Evolutionary conservation across 2,888 invertebrate species (phyloP).

Genomic region (Calameuta idolon): DNA sequence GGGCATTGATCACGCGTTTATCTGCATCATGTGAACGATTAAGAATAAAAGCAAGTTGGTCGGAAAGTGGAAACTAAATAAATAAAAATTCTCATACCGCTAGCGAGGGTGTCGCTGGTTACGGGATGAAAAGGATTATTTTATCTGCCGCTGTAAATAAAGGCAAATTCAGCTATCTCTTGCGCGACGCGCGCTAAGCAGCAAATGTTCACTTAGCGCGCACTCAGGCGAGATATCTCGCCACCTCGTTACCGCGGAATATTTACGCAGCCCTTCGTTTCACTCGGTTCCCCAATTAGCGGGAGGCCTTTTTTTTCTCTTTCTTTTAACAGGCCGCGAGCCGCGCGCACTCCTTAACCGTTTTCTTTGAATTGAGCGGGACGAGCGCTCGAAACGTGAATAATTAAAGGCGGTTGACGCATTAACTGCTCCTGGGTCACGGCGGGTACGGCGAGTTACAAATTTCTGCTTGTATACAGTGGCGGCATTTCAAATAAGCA

Average conservation of each 20-base stretch:
- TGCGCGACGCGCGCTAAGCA: background rate
- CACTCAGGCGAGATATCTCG: slow-evolving; percentile 3
- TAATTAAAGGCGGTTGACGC: background rate
- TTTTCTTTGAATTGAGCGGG: background rate
- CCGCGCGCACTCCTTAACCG: background rate
- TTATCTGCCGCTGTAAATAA: slow-evolving; percentile 3
- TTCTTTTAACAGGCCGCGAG: background rate
- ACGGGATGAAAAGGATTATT: background rate
- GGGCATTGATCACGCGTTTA: background rate
- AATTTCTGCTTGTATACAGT: background rate
- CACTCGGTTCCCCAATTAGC: slow-evolving; percentile 10
- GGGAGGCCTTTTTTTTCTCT: background rate
- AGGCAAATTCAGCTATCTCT: background rate
- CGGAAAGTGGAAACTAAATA: background rate
- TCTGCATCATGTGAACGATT: background rate
- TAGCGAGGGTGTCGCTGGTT: background rate
- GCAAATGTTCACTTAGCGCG: slow-evolving; percentile 3
- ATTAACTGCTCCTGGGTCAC: background rate
- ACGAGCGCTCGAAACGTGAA: background rate
- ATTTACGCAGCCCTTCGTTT: slow-evolving; percentile 16
- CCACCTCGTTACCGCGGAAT: slow-evolving; percentile 29
- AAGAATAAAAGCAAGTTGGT: background rate
- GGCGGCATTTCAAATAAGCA: background rate
- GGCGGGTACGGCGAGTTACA: background rate
- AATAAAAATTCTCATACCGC: background rate